Base-by-base conservation (phyloP, 1,140 invertebrate species). In the Aradophagus sp. region DNA sequence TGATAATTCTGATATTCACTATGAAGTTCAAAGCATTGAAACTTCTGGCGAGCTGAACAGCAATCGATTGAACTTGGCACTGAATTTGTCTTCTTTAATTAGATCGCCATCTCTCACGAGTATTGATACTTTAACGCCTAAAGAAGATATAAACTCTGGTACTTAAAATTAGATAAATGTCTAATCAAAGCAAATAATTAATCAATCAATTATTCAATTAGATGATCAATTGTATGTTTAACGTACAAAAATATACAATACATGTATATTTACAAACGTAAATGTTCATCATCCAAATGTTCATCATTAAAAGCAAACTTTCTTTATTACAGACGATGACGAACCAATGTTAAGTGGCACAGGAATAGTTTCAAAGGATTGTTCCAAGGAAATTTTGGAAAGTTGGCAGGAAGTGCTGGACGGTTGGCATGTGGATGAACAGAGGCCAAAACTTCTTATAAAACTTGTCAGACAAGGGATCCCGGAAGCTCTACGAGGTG, bases 271-370 rank as follows among this genome's bases (percentile, higher is more conserved):
- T 16, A 16, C 2, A 2, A 11, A n/a, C 14, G 13, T 39, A 19
- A 2, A 5, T 4, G n/a, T n/a, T n/a, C n/a, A n/a, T n/a, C n/a
- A n/a, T n/a, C n/a, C n/a, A 32, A 13, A 12, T 39, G 2, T 39
- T 23, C n/a, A 5, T 39, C 5, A 14, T 27, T 44, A n/a, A 44
- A 44, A 31, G 2, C 19, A 17, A 31, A 31, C 2, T 31, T 41
- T 2, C 29, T 36, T 36, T 62, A 81, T 5, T 80, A 59, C 76
- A 91, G 93, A 95, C 89, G 94, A 93, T 41, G 97, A 99, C 86
- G 97, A 99, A 80, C 97, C 97, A 0, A 85, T 99, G 61, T 86
- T 98, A 3, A 98, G 96, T 85, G 98, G 98, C 7, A 98, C 96
- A 10, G 98, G 98, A 0, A 90, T 94, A 78, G 97, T 99, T 1